These are phyloP conservation scores for Sycophaga agraensis DNA, from an alignment of 1,140 invertebrate species.

Conservation along the genomic window DNA sequence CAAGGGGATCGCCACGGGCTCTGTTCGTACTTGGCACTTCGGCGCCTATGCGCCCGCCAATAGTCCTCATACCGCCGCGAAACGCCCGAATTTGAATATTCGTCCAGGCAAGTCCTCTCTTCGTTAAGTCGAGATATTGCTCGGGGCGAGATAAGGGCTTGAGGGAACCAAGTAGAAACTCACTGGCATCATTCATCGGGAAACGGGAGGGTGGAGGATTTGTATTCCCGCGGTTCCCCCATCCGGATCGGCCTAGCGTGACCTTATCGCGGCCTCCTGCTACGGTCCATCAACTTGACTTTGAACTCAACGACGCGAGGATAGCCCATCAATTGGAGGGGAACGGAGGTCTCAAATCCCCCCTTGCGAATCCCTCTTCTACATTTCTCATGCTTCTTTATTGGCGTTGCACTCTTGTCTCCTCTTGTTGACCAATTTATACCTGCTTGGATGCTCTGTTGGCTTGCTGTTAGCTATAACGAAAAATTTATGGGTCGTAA, in stretches of 20 bases:
- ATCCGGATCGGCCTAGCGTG: constrained; percentile 38
- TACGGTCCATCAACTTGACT: constrained; percentile 48
- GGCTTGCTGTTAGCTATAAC: too few relatives aligned
- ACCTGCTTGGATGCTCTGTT: too few relatives aligned
- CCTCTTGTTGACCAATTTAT: too few relatives aligned
- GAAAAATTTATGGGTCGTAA: too few relatives aligned
- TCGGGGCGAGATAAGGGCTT: constrained; percentile 7
- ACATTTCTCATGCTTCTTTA: too few relatives aligned
- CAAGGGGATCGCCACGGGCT: too few relatives aligned
- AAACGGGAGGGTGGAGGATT: too few relatives aligned
- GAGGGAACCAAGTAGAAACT: constrained; percentile 47
- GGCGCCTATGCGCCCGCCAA: too few relatives aligned
- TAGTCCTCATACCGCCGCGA: background rate
- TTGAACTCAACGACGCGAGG: constrained; percentile 35
- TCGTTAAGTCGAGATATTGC: constrained; percentile 18
- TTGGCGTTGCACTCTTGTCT: too few relatives aligned
- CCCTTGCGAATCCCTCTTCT: too few relatives aligned
- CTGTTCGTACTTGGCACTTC: too few relatives aligned
- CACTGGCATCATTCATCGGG: constrained; percentile 42
- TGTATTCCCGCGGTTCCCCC: constrained; percentile 41
- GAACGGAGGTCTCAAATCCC: too few relatives aligned
- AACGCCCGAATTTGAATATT: constrained; percentile 20
- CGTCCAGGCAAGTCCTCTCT: background rate
- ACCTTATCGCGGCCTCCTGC: constrained; percentile 42
- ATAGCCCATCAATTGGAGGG: constrained; percentile 48